Conservation (phyloP, 2,113 vertebrate genomes). For the Turdus rufiventris region DNA sequence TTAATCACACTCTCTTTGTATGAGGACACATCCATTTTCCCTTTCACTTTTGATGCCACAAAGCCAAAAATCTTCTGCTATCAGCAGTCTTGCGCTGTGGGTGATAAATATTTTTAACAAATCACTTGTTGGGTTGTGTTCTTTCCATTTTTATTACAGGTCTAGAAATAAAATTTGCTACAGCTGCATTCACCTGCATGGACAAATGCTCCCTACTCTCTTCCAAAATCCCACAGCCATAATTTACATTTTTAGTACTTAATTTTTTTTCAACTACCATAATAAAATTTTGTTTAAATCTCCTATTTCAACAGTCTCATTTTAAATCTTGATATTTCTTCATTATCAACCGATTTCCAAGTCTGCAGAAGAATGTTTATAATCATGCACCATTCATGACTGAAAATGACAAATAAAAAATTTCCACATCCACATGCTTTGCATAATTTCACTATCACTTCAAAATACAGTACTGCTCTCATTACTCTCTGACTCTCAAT, state of each 20-base stretch:
- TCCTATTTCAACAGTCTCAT: neutral
- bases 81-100: neutral
- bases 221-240: neutral
- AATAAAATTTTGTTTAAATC: neutral
- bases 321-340: neutral
- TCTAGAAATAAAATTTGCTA: neutral
- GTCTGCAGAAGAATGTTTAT: neutral
- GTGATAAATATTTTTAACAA: conserved; percentile 17
- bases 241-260: neutral
- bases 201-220: neutral
- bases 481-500: neutral
- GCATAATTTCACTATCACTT: neutral
- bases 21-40: neutral
- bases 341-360: neutral
- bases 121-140: neutral
- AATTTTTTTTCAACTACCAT: neutral
- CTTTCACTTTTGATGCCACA: neutral
- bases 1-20: neutral
- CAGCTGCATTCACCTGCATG: neutral
- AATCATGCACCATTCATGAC: neutral
- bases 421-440: neutral
- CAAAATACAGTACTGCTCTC: neutral
- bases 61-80: neutral
- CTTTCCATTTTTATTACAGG: neutral
- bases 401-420: neutral